Percentiles rank a stretch among this genome's conserved stretches.
Evolutionary conservation across 2,797 vertebrate species (phyloP).

Genomic region (Gila robusta): DNA sequence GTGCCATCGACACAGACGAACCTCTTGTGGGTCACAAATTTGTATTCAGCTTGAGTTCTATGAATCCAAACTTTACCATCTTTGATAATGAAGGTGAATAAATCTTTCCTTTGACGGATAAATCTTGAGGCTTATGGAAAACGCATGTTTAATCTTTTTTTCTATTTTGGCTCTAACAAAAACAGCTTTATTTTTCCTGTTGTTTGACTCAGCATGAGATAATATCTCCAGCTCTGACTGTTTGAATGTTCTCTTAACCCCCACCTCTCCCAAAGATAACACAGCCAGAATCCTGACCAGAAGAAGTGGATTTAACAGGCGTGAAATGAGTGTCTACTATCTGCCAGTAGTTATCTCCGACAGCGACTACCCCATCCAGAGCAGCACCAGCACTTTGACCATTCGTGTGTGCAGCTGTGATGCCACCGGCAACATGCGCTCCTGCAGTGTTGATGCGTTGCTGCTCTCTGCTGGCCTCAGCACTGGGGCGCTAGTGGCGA

Average conservation of each 20-base stretch:
- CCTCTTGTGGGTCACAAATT: conserved; percentile 89
- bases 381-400: conserved; percentile 85
- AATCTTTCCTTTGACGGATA: conserved; percentile 32
- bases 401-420: conserved; percentile 85
- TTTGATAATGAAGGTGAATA: conserved; percentile 88
- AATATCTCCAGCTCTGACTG: conserved; percentile 35
- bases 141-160: conserved; percentile 26
- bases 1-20: conserved; percentile 88
- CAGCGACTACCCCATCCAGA: conserved; percentile 85
- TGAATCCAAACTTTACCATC: conserved; percentile 88
- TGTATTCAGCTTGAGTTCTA: conserved; percentile 87
- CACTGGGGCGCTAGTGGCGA: conserved; percentile 84
- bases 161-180: conserved; percentile 9
- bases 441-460: conserved; percentile 82
- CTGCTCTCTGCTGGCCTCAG: conserved; percentile 84
- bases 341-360: conserved; percentile 87
- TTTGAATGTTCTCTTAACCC: conserved; percentile 50
- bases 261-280: conserved; percentile 77
- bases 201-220: conserved; percentile 43
- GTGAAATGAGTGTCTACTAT: conserved; percentile 84
- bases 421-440: conserved; percentile 80
- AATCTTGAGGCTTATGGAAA: conserved; percentile 11
- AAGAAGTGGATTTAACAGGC: conserved; percentile 84
- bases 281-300: conserved; percentile 87
- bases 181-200: conserved; percentile 28